Conservation (phyloP, 2,113 vertebrate species). For the Laticauda laticaudata region DNA sequence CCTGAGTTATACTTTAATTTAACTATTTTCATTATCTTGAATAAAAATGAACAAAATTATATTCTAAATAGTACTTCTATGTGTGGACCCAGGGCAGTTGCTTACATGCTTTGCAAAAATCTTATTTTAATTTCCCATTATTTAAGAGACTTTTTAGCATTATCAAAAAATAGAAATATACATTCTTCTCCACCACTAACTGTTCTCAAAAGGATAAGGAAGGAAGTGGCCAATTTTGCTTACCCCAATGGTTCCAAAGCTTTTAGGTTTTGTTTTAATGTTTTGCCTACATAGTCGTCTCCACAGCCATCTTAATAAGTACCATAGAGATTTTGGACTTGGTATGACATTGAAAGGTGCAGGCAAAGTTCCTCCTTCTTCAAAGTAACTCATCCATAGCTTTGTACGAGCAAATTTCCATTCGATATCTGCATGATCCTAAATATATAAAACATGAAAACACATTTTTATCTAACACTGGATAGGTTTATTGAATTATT, state of each 20-base stretch:
- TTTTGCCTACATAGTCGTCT: conserved; percentile 81
- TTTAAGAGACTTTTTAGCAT: background rate
- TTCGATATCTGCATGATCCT: conserved; percentile 98
- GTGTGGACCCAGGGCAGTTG: background rate
- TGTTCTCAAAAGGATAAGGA: background rate
- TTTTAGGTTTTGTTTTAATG: conserved; percentile 78
- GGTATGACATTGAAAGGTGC: conserved; percentile 97
- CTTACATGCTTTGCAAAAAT: background rate
- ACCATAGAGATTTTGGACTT: conserved; percentile 92
- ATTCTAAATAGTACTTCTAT: background rate
- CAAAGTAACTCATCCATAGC: conserved; percentile 99
- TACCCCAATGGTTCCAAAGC: conserved; percentile 91
- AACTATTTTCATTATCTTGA: background rate
- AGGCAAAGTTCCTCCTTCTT: conserved; percentile 95
- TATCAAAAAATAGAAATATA: background rate
- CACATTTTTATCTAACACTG: background rate
- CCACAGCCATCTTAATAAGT: conserved; percentile 85
- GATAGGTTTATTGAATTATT: background rate
- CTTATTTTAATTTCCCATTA: background rate
- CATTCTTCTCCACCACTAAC: background rate
- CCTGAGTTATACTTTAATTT: background rate
- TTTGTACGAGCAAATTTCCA: conserved; percentile 99
- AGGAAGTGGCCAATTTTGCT: conserved; percentile 46
- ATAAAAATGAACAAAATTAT: background rate
- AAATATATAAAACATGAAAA: conserved; percentile 35